Evolutionary conservation across 2,888 invertebrate species (phyloP), one percentile per base, ranked within the genome.

Genomic region (Cylloceria caligata): DNA sequence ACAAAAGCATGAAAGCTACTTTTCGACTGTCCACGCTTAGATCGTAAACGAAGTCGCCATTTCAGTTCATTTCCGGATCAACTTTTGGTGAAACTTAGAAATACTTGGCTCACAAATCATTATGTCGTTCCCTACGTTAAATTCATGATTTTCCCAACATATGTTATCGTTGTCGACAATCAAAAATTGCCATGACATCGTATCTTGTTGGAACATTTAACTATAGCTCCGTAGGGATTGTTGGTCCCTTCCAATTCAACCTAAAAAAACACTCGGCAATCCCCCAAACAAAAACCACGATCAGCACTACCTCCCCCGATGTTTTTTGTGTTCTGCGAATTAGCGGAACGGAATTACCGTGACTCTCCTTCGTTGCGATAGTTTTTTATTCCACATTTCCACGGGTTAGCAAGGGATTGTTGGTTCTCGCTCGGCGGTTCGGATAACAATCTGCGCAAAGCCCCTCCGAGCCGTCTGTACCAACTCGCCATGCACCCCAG

Each of bases 371-470:
- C 42, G 55, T 7, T 62, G 34, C 42, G 34, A 74, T 75, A 64
- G 68, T 64, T 74, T 57, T 64, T 62, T 69, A 39, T 49, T 9
- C 27, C 47, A 24, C 24, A 55, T 27, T 21, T 73, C 68, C 45
- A 19, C 68, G 62, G 52, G 57, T 69, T 55, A 27, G 52, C 68
- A 7, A 52, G 60, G 21, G 45, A 7, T 72, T 73, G 68, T 81
- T 55, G 77, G 42, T 68, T 77, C 55, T 64, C 73, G 55, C 36
- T 73, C 42, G 67, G 60, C 16, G 42, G 45, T 73, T 45, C 55
- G 30, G 76, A 81, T 81, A 68, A 73, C 68, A 68, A 77, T 81
- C 81, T 68, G 36, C 45, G 3, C 47, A 60, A 77, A 77, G 16
- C 68, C 72, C 62, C 45, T 21, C 68, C 42, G 52, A 68, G 68